Evolutionary conservation across 2,797 vertebrate genomes (phyloP).

Genomic region (Phalanger gymnotis): DNA sequence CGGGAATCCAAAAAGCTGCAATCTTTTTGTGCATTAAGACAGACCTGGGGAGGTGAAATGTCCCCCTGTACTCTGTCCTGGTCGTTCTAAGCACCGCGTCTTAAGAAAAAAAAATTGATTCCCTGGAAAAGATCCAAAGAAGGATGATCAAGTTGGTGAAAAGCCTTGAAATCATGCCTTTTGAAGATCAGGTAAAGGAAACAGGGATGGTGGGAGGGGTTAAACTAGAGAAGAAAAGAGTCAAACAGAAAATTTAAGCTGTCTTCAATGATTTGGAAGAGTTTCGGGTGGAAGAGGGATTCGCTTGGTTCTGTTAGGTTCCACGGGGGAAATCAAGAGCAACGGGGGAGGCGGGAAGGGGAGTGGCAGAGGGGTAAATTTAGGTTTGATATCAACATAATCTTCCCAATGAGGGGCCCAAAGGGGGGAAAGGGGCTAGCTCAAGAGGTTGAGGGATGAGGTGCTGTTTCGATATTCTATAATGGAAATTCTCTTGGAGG

Average conservation of each 20-base stretch:
- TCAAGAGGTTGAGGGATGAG: not conserved
- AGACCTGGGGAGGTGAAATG: not conserved
- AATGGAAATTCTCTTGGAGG: not conserved
- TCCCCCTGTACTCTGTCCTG: not conserved
- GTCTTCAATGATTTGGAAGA: not conserved
- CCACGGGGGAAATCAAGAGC: not conserved
- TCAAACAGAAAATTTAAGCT: not conserved
- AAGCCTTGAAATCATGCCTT: not conserved
- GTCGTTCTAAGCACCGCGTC: not conserved
- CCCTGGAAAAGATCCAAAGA: not conserved
- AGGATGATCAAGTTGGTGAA: not conserved
- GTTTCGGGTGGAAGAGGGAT: not conserved
- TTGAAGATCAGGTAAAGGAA: not conserved
- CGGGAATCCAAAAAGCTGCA: not conserved
- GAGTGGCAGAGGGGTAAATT: not conserved
- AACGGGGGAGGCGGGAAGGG: not conserved
- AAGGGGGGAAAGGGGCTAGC: not conserved
- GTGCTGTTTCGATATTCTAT: not conserved
- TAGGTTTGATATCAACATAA: not conserved
- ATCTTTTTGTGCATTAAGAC: not conserved
- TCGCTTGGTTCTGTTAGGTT: not conserved
- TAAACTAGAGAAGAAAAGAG: not conserved
- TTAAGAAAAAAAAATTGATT: not conserved
- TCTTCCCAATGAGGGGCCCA: not conserved
- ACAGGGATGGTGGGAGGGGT: not conserved